phyloP scores from a whole-genome alignment of 2,888 invertebrate species.

The Bhutanitis thaidina region DNA sequence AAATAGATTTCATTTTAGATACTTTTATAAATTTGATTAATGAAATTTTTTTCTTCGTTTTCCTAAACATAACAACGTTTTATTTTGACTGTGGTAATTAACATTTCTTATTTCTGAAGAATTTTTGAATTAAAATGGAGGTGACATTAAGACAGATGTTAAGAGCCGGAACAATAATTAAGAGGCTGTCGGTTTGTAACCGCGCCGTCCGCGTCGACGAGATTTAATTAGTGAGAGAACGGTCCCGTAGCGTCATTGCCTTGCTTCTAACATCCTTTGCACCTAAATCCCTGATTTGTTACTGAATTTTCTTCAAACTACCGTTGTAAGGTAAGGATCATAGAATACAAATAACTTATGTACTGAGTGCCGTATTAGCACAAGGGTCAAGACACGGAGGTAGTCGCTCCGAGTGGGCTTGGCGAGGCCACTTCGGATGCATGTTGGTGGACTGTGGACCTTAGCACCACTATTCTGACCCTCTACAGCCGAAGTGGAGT shows the following conservation, averaged over 20 bases:
- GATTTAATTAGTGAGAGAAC: slow-evolving; percentile 77
- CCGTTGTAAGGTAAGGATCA: too few species aligned
- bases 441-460: too few species aligned
- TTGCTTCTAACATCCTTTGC: slow-evolving; percentile 16
- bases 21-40: too few species aligned
- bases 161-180: slow-evolving; percentile 76
- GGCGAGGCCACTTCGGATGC: too few species aligned
- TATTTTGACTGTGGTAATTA: slow-evolving; percentile 34
- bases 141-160: slow-evolving; percentile 77
- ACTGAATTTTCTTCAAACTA: background rate
- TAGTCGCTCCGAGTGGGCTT: too few species aligned
- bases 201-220: slow-evolving; percentile 60
- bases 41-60: too few species aligned
- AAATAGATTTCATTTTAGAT: too few species aligned
- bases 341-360: too few species aligned
- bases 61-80: background rate
- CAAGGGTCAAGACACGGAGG: too few species aligned
- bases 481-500: too few species aligned
- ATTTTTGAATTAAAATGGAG: slow-evolving; percentile 68
- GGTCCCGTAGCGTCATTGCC: slow-evolving; percentile 36
- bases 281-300: slow-evolving; percentile 17
- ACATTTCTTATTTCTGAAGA: slow-evolving; percentile 49
- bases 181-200: slow-evolving; percentile 75
- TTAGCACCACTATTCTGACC: too few species aligned
- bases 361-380: too few species aligned